Conservation (phyloP, 2,797 vertebrate species). For the Liasis olivaceus region DNA sequence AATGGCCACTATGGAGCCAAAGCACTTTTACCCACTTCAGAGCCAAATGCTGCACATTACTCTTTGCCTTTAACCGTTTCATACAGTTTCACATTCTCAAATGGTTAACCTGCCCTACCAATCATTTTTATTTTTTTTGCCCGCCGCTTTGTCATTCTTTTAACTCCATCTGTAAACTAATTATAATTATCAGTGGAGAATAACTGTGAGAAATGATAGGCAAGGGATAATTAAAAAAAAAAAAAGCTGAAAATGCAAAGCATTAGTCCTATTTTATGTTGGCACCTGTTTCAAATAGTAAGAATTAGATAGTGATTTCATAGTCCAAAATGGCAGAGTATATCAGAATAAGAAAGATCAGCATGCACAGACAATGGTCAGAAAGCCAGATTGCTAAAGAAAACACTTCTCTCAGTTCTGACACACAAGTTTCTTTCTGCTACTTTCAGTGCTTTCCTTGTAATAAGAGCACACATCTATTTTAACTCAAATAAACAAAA, state of each 20-base stretch:
- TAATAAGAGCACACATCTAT: background rate
- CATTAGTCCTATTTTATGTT: background rate
- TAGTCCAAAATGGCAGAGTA: background rate
- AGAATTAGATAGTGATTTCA: background rate
- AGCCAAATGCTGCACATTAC: background rate
- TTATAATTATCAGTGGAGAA: background rate
- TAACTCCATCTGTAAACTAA: background rate
- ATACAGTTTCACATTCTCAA: background rate
- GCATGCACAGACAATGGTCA: no score
- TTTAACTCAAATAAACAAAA: background rate
- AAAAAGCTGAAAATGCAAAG: background rate
- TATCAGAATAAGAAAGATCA: background rate
- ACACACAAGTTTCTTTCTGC: background rate
- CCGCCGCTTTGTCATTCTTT: background rate
- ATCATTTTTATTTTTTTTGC: background rate
- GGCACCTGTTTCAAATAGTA: background rate
- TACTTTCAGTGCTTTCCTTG: background rate
- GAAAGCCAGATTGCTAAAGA: background rate
- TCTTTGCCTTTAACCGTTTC: background rate
- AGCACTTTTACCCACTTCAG: background rate
- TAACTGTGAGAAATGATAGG: background rate
- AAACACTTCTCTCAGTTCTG: background rate
- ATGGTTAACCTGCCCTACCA: background rate
- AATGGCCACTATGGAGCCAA: background rate
- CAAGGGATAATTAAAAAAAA: background rate